Percentiles rank a stretch among this genome's conserved stretches.
Conservation (phyloP, 2,797 vertebrate genomes). For the Sebastes ruberrimus region DNA sequence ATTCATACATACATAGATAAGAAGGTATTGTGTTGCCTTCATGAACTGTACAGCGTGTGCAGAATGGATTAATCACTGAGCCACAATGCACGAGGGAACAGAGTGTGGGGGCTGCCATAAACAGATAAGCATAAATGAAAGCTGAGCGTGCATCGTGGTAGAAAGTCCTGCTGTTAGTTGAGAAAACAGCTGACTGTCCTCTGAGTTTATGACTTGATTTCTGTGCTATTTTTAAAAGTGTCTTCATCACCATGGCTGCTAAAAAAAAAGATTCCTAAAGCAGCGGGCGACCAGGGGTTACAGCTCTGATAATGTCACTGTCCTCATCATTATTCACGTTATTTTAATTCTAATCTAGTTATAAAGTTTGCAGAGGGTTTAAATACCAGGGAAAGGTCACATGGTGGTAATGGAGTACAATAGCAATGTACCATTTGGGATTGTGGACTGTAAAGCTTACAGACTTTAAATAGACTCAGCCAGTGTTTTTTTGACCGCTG, state of each 20-base stretch:
- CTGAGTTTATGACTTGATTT: constrained; percentile 26
- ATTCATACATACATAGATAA: constrained; percentile 64
- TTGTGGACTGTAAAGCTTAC: background rate
- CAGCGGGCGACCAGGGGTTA: constrained; percentile 13
- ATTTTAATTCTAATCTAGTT: constrained; percentile 50
- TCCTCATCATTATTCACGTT: constrained; percentile 30
- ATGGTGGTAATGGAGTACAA: constrained; percentile 21
- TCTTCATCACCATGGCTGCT: constrained; percentile 8
- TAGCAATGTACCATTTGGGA: background rate
- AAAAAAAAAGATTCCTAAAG: background rate
- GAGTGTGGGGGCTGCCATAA: constrained; percentile 43
- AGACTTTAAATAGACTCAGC: constrained; percentile 9
- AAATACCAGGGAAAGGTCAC: constrained; percentile 61
- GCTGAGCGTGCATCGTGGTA: background rate
- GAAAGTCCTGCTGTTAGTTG: constrained; percentile 27
- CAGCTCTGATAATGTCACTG: constrained; percentile 41
- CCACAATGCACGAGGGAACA: constrained; percentile 37
- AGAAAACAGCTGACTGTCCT: constrained; percentile 38
- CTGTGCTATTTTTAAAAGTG: constrained; percentile 3
- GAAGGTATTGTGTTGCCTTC: constrained; percentile 57
- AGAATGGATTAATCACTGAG: constrained; percentile 61
- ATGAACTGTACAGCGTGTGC: constrained; percentile 34
- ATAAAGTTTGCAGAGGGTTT: constrained; percentile 43
- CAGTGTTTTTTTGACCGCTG: background rate
- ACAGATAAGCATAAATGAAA: constrained; percentile 58